These are phyloP conservation scores for Noctua pronuba DNA, from an alignment of 2,888 invertebrate genomes.

Conservation along the genomic window DNA sequence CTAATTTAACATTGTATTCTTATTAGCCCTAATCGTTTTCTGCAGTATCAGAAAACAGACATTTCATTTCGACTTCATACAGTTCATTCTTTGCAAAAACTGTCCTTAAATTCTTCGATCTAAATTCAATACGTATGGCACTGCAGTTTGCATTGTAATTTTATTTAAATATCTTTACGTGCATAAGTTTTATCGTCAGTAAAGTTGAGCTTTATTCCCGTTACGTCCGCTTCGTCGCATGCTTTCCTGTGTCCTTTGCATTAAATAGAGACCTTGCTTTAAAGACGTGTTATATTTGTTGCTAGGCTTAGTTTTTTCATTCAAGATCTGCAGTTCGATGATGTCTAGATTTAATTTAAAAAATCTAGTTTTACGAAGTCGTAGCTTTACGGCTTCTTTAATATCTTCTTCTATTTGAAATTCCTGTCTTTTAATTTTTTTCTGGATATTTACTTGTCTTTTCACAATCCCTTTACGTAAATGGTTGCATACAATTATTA, in stretches of 20 bases:
- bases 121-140: constrained; percentile 32
- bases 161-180: constrained; percentile 48
- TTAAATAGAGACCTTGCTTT: constrained; percentile 65
- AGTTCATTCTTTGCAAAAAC: constrained; percentile 22
- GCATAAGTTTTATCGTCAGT: constrained; percentile 39
- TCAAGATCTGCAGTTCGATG: neutral
- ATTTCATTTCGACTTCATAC: neutral
- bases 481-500: constrained; percentile 5
- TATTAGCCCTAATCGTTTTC: neutral
- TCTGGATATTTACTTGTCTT: neutral
- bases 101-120: constrained; percentile 10
- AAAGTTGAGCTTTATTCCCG: constrained; percentile 64
- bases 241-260: constrained; percentile 69
- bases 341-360: neutral
- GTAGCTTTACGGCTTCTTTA: neutral
- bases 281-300: constrained; percentile 8
- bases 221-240: constrained; percentile 70
- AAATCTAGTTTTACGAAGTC: neutral
- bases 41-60: neutral
- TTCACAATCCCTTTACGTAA: neutral
- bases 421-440: neutral
- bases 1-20: neutral
- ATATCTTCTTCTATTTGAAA: neutral
- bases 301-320: neutral
- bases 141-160: constrained; percentile 49